Evolutionary conservation across 1,140 invertebrate species (phyloP), one percentile per base, ranked within the genome.

Genomic region (Drosophila willistoni): DNA sequence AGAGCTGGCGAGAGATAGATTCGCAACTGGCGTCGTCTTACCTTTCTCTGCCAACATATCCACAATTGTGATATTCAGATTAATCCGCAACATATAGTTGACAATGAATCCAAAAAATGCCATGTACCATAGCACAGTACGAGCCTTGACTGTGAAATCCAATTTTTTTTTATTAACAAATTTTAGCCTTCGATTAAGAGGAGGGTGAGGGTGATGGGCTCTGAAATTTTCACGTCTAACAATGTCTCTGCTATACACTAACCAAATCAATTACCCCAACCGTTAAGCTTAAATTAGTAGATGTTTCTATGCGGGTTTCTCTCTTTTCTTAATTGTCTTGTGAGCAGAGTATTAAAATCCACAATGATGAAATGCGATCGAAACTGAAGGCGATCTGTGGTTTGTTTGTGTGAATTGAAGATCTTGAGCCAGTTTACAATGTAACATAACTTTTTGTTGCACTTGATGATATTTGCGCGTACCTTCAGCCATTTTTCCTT

Each of bases 61-160:
- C 10, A 97, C 96, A 68, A 98, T 96, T 9, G 96, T 96, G n/a
- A 98, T 95, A 81, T 96, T 97, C 12, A 98, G 91, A 91, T 97
- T 97, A 19, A 97, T 96, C 25, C 97, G 93, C 60, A 97, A 93
- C 93, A 97, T 96, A 84, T 97, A 97, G 76, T 97, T 95, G 34
- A 96, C 94, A 4, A 94, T 95, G 70, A 96, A 96, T 5, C 96
- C 96, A 66, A 93, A 93, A 79, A 97, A 97, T 1, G 94, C 93
- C 75, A 96, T 77, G 64, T 94, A 93, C 95, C 95, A 95, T 5
- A 96, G 87, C 10, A 95, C 93, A 9, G 92, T 92, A 19, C 92
- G 91, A 44, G 91, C 91, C 68, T 92, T 57, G 64, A 90, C 91
- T 91, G 65, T 1, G 90, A 83, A 42, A 68, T 56, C 47, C 42